Evolutionary conservation across 2,888 invertebrate genomes (phyloP).

Genomic region (Patella pellucida): DNA sequence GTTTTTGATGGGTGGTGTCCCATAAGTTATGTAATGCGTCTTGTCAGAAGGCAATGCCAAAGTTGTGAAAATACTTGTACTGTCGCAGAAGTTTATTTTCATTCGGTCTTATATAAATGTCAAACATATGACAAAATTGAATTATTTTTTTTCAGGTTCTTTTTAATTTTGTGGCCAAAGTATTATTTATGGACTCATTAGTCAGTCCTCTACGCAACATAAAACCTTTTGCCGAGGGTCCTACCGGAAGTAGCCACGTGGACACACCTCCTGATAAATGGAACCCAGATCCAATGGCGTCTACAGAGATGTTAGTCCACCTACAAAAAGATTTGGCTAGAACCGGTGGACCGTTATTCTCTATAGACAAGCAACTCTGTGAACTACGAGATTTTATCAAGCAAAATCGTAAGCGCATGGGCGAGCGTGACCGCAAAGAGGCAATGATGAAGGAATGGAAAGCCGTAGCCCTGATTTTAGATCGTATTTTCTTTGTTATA

Average conservation of each 20-base stretch:
- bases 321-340: slow-evolving; percentile 12
- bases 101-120: not conserved
- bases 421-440: slow-evolving; percentile 62
- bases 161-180: slow-evolving; percentile 31
- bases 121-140: not conserved
- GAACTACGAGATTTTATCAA: slow-evolving; percentile 54
- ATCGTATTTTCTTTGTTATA: slow-evolving; percentile 66
- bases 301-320: slow-evolving; percentile 19
- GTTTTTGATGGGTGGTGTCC: too few relatives aligned
- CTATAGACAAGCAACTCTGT: slow-evolving; percentile 50
- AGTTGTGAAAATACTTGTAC: too few relatives aligned
- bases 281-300: slow-evolving; percentile 35
- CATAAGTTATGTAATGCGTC: too few relatives aligned
- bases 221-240: not conserved
- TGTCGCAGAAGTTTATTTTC: too few relatives aligned
- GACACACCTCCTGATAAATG: slow-evolving; percentile 40
- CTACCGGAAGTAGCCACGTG: slow-evolving; percentile 13
- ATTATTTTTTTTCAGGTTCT: slow-evolving; percentile 11
- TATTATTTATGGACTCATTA: slow-evolving; percentile 35
- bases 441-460: slow-evolving; percentile 66
- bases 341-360: slow-evolving; percentile 41
- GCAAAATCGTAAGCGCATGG: slow-evolving; percentile 53
- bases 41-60: too few relatives aligned
- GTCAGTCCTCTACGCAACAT: slow-evolving; percentile 31
- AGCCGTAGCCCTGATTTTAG: slow-evolving; percentile 65